Conservation (phyloP, 2,113 vertebrate species). For the Sphaerodactylus townsendi region DNA sequence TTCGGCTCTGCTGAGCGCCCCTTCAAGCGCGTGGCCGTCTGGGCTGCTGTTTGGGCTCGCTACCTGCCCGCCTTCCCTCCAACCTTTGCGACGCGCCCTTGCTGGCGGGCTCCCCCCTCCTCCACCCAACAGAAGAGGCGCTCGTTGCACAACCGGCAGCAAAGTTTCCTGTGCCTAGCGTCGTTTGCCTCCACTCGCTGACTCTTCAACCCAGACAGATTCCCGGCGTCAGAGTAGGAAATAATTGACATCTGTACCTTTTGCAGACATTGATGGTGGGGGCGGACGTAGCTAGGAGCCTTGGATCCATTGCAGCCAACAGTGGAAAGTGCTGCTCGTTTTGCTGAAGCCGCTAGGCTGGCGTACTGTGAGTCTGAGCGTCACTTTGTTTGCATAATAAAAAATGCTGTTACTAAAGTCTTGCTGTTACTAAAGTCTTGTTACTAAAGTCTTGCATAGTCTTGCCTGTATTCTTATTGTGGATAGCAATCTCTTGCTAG, state of each 20-base stretch:
- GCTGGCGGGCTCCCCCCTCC: background rate
- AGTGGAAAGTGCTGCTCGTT: background rate
- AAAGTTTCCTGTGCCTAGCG: background rate
- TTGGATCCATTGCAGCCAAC: background rate
- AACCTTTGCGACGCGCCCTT: background rate
- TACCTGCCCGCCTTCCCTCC: too few species aligned
- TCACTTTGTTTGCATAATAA: background rate
- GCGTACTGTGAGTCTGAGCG: background rate
- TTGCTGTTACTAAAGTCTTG: too few species aligned
- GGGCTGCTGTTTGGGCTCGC: background rate
- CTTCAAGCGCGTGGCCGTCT: background rate
- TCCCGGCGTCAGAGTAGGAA: background rate
- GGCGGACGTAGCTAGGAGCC: background rate
- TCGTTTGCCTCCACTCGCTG: background rate
- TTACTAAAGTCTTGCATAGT: background rate
- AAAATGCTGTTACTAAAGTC: background rate
- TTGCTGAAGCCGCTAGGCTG: background rate
- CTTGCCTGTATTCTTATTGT: background rate
- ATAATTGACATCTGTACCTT: background rate
- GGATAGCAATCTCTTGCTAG: too few species aligned
- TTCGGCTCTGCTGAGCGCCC: background rate
- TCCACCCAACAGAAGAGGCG: background rate
- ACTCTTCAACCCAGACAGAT: background rate
- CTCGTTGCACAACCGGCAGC: background rate
- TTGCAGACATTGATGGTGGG: background rate